A percentile compares a stretch with the other conserved stretches of the same genome.
Conservation (phyloP, 1,140 invertebrate species). For the Triops cancriformis region DNA sequence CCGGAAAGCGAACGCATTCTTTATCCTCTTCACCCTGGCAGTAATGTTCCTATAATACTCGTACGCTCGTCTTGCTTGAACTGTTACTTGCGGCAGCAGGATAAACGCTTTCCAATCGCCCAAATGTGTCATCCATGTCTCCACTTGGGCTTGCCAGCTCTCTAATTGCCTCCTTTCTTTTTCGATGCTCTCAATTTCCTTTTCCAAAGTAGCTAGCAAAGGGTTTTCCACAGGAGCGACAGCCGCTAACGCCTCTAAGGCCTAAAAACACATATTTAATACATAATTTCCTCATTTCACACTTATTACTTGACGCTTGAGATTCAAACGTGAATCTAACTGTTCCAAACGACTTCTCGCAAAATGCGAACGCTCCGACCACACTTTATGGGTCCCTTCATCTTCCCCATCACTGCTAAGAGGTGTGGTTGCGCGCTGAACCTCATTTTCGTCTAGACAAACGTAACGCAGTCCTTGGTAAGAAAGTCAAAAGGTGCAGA, state of each 20-base stretch:
- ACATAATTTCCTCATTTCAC: neutral
- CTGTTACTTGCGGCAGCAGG: constrained; percentile 62
- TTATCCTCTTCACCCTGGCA: constrained; percentile 62
- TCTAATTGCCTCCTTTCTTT: constrained; percentile 67
- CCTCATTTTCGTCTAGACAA: constrained; percentile 2
- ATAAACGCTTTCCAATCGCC: constrained; percentile 74
- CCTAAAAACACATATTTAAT: constrained; percentile 40
- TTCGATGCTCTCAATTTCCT: constrained; percentile 69
- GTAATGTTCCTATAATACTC: constrained; percentile 14
- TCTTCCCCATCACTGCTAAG: constrained; percentile 27
- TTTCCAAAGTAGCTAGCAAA: constrained; percentile 63
- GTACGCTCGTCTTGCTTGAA: neutral
- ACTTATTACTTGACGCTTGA: constrained; percentile 56
- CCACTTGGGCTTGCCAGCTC: constrained; percentile 72
- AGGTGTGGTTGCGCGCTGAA: constrained; percentile 18
- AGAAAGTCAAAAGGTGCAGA: neutral
- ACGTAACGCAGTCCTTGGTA: no score
- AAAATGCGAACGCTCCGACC: constrained; percentile 69
- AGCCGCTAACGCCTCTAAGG: constrained; percentile 63
- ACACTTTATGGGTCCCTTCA: constrained; percentile 25
- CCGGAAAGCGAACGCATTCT: constrained; percentile 67
- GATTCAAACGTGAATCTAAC: constrained; percentile 65
- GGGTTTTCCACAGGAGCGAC: constrained; percentile 67
- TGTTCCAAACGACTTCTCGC: constrained; percentile 70
- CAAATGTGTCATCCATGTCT: constrained; percentile 79